Evolutionary conservation across 1,140 invertebrate genomes (phyloP).

Genomic region (Galendromus occidentalis): DNA sequence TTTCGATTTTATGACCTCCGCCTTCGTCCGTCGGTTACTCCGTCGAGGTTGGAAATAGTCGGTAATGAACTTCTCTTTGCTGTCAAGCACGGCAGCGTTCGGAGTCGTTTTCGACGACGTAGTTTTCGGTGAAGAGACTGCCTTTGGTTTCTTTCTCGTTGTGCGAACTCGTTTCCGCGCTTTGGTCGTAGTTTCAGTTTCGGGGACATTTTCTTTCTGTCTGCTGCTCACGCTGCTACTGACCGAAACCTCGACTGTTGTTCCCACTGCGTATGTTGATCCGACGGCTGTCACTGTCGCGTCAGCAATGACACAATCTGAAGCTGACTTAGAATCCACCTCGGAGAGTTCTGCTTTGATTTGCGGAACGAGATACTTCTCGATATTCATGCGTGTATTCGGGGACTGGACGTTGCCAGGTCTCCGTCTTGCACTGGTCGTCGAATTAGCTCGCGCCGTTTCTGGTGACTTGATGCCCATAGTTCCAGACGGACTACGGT

Average conservation of each 20-base stretch:
- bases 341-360: too few species aligned
- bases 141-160: background rate
- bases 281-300: background rate
- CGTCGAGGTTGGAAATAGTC: slow-evolving; percentile 1
- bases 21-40: background rate
- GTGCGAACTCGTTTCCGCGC: too few species aligned
- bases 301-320: background rate
- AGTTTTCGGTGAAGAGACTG: background rate
- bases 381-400: too few species aligned
- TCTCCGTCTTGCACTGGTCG: too few species aligned
- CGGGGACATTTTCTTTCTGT: slow-evolving; percentile 1
- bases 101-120: background rate
- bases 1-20: background rate
- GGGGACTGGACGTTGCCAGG: too few species aligned
- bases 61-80: background rate
- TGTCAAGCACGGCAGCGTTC: background rate
- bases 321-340: too few species aligned
- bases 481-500: too few species aligned
- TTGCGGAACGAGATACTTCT: too few species aligned
- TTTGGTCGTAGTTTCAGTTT: background rate
- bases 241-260: background rate
- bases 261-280: background rate
- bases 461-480: too few species aligned
- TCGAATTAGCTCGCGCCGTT: too few species aligned
- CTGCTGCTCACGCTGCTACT: background rate